A percentile compares a stretch with the other conserved stretches of the same genome.
Conservation (phyloP, 2,797 vertebrate genomes). For the Sternarchorhynchus goeldii region DNA sequence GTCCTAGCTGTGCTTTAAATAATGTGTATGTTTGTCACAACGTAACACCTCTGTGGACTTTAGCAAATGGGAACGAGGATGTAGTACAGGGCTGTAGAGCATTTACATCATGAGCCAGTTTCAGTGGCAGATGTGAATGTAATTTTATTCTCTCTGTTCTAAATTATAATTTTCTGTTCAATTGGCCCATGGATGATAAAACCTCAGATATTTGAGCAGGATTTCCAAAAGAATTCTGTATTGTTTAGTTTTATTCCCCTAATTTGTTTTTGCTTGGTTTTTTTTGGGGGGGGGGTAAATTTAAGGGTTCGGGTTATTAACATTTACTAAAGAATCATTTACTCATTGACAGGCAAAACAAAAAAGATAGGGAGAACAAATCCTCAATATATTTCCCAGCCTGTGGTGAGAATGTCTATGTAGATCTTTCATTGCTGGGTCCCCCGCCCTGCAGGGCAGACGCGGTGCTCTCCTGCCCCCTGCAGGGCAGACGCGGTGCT, state of each 20-base stretch:
- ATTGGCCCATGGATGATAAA: neutral
- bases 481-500: no score
- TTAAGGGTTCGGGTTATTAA: neutral
- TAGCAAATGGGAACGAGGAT: conserved; percentile 55
- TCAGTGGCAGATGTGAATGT: neutral
- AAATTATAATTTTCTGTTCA: neutral
- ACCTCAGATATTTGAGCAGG: neutral
- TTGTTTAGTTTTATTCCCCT: conserved; percentile 20
- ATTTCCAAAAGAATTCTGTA: neutral
- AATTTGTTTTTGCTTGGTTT: neutral
- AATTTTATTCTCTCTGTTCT: neutral
- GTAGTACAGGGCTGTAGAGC: conserved; percentile 22
- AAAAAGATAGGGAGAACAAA: neutral
- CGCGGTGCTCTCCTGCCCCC: no score
- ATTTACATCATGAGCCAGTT: conserved; percentile 37
- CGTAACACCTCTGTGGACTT: conserved; percentile 54
- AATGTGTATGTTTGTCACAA: conserved; percentile 54
- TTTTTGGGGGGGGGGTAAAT: conserved; percentile 5
- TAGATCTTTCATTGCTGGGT: no score
- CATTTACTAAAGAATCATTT: conserved; percentile 28
- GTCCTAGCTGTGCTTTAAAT: conserved; percentile 62
- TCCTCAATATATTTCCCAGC: neutral
- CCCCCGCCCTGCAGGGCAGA: no score
- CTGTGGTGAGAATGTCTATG: neutral
- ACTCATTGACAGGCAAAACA: conserved; percentile 45